phyloP scores from a whole-genome alignment of 2,797 vertebrate genomes.

The Urocyon cinereoargenteus region DNA sequence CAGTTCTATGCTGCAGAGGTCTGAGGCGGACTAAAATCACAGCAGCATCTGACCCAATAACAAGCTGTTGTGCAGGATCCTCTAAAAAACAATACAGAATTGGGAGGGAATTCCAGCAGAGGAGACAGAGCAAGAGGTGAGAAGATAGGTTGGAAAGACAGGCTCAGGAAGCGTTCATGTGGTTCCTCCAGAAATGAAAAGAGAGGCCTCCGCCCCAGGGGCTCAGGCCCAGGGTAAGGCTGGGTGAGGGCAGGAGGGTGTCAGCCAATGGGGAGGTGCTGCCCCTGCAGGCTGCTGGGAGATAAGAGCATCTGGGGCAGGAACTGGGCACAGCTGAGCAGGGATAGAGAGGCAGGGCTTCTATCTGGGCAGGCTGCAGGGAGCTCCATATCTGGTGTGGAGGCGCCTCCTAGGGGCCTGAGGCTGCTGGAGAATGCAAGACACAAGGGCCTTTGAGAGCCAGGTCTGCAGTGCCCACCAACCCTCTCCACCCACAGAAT shows the following conservation, averaged over 20 bases:
- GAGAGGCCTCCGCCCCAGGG: too few species aligned
- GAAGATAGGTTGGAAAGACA: background rate
- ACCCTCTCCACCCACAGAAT: background rate
- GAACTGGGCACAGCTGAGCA: background rate
- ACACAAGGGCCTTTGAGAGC: background rate
- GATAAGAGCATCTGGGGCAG: accelerated
- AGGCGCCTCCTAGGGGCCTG: constrained; percentile 79
- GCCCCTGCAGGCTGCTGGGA: background rate
- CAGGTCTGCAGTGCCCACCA: background rate
- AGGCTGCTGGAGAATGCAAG: accelerated
- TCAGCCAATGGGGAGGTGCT: background rate
- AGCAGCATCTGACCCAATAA: background rate
- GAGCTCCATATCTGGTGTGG: constrained; percentile 28
- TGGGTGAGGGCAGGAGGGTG: background rate
- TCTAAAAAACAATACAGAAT: background rate
- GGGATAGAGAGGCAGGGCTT: accelerated
- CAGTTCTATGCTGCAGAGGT: background rate
- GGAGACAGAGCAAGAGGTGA: background rate
- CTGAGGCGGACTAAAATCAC: background rate
- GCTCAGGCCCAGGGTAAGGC: background rate
- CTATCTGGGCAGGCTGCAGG: background rate
- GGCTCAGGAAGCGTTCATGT: background rate
- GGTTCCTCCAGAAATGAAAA: background rate
- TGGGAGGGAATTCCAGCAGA: background rate
- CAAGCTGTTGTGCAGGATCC: background rate